phyloP scores from a whole-genome alignment of 2,797 vertebrate genomes.

The Crocidura indochinensis region DNA sequence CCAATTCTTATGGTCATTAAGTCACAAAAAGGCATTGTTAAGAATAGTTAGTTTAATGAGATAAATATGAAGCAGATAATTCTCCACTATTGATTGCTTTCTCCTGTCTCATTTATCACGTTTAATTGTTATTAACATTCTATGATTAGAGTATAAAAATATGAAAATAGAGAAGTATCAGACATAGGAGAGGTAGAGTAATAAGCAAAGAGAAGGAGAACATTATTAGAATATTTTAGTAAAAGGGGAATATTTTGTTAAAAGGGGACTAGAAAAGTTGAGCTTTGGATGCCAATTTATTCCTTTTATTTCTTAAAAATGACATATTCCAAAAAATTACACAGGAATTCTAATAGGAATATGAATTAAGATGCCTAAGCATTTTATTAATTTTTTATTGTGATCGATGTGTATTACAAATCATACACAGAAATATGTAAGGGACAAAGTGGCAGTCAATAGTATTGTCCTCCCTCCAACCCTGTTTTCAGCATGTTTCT shows the following conservation, averaged over 20 bases:
- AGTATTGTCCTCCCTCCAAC: no score
- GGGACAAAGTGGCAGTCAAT: no score
- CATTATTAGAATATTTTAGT: not conserved
- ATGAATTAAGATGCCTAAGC: not conserved
- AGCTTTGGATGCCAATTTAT: no score
- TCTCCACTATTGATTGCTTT: not conserved
- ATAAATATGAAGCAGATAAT: not conserved
- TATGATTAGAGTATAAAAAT: not conserved
- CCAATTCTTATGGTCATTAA: constrained; percentile 50
- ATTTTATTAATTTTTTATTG: no score
- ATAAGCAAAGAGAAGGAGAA: not conserved
- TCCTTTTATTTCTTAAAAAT: not conserved
- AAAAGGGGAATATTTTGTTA: not conserved
- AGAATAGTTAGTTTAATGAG: constrained; percentile 49
- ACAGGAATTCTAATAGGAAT: not conserved
- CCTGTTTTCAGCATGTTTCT: no score
- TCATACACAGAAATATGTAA: no score
- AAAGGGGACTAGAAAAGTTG: not conserved
- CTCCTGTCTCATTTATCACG: not conserved
- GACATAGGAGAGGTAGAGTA: constrained; percentile 15
- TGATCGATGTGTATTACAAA: no score
- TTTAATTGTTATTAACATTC: not conserved
- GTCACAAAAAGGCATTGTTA: constrained; percentile 54
- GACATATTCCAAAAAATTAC: not conserved
- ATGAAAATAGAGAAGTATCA: not conserved